Evolutionary conservation across 2,888 invertebrate genomes (phyloP), one percentile per base, ranked within the genome.

Genomic region (Lamellibrachia columna): DNA sequence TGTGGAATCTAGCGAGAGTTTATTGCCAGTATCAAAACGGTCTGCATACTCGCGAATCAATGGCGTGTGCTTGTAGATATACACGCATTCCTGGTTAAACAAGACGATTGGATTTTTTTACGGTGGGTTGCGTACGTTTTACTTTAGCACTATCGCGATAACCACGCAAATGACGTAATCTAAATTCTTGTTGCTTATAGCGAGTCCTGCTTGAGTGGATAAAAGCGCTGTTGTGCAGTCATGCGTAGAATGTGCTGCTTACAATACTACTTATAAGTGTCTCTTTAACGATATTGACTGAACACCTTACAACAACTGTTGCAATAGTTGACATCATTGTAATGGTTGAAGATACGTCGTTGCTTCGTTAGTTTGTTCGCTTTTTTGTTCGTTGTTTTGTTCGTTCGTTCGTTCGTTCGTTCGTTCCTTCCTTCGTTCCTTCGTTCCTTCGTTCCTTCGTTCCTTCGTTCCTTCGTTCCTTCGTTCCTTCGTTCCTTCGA

Each of bases 121-220:
- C 75, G 75, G 75, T 75, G 75, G n/a, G 15, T 75, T 75, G 75
- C 75, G n/a, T 75, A 75, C 75, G 75, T 15, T 75, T 75, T 75
- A 75, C 75, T 15, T 75, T 75, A 75, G 15, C 75, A 15, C 22
- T 75, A 75, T 75, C 22, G 75, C 75, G n/a, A 22, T 75, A 75
- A 75, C 75, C 75, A 22, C n/a, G 75, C 75, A 75, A 75, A 4
- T 22, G 75, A 6, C 75, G 22, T 75, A 75, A 75, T 75, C 75
- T 22, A 75, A 75, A 75, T 75, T 75, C 75, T n/a, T n/a, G 75
- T 22, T 75, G 75, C 75, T 75, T 75, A 75, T 4, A 75, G 22
- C 75, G 75, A 15, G 22, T 15, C 15, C n/a, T n/a, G 75, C 15
- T n/a, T 15, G 22, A 15, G 22, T 15, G 75, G 75, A 75, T 75